These are phyloP conservation scores for Urocynchramus pylzowi DNA, from an alignment of 2,113 vertebrate species.

Conservation along the genomic window DNA sequence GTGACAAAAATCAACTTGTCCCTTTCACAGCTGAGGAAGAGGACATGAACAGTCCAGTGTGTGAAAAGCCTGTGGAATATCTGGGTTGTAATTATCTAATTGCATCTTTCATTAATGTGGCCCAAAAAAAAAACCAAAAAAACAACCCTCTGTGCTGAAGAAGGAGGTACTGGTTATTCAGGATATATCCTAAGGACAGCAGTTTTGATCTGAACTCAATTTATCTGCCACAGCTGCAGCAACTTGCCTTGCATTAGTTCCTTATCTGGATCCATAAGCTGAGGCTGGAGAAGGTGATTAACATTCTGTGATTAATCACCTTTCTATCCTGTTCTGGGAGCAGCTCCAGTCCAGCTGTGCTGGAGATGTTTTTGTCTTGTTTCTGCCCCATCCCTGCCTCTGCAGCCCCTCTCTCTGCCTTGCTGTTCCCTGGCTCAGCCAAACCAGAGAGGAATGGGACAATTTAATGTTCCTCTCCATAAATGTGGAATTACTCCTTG, in stretches of 20 bases:
- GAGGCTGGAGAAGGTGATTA: background rate
- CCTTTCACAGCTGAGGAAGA: accelerated
- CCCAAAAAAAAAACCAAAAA: background rate
- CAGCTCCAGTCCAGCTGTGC: background rate
- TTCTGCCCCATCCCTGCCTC: background rate
- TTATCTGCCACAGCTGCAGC: background rate
- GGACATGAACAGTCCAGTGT: accelerated
- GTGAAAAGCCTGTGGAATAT: background rate
- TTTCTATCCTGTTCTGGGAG: background rate
- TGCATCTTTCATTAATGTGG: background rate
- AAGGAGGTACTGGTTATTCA: accelerated
- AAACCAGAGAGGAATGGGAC: background rate
- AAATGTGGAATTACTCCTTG: background rate
- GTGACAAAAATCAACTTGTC: background rate
- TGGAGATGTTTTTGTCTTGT: background rate
- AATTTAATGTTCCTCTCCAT: background rate
- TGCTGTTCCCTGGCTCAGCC: background rate
- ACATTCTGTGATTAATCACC: background rate
- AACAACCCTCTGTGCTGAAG: background rate
- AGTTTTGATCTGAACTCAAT: background rate
- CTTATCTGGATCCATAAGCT: background rate
- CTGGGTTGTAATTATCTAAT: background rate
- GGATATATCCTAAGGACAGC: background rate
- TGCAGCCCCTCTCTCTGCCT: background rate
- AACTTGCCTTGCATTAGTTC: background rate